These are phyloP conservation scores for Corapipo altera DNA, from an alignment of 2,113 vertebrate genomes.

Conservation along the genomic window DNA sequence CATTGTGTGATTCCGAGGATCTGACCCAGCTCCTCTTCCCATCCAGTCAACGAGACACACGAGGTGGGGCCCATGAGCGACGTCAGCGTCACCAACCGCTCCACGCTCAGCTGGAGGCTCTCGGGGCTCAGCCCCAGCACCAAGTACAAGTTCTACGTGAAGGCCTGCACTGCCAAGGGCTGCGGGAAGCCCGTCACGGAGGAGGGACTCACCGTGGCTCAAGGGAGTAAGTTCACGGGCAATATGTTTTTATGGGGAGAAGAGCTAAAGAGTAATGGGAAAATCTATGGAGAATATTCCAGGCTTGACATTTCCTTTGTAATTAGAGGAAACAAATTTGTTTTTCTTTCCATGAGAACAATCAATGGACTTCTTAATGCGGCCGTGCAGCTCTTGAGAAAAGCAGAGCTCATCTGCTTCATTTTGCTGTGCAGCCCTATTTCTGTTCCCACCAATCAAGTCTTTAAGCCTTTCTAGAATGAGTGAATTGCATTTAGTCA, in stretches of 20 bases:
- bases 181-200: constrained; percentile 86
- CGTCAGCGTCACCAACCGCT: constrained; percentile 77
- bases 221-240: constrained; percentile 84
- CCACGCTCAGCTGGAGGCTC: constrained; percentile 79
- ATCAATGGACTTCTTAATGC: background rate
- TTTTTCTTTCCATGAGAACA: background rate
- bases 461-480: background rate
- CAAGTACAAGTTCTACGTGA: constrained; percentile 91
- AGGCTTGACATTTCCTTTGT: background rate
- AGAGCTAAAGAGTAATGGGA: background rate
- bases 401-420: background rate
- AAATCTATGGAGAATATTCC: background rate
- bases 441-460: background rate
- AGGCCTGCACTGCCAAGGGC: constrained; percentile 86
- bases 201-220: constrained; percentile 82
- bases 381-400: background rate
- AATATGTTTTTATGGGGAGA: background rate
- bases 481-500: background rate
- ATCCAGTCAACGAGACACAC: constrained; percentile 88
- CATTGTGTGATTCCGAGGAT: background rate
- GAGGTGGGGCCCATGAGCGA: constrained; percentile 80
- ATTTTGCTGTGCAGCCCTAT: background rate
- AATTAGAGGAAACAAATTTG: constrained; percentile 1
- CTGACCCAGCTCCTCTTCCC: background rate
- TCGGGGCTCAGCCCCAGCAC: constrained; percentile 81